A percentile compares a stretch with the other conserved stretches of the same genome.
Conservation (phyloP, 2,797 vertebrate species). For the Octomys mimax region DNA sequence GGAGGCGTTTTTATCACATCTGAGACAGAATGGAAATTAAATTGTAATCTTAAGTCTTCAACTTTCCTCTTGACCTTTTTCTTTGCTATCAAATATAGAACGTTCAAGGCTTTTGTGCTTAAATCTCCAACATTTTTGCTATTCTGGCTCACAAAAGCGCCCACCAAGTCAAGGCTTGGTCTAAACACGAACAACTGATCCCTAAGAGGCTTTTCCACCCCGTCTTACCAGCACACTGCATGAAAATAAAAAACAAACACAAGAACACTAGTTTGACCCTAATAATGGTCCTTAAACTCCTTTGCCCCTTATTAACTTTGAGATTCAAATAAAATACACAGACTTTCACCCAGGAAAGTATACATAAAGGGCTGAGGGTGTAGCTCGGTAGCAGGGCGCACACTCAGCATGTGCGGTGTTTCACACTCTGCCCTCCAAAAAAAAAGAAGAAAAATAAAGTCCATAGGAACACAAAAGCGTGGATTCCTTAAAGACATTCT, state of each 20-base stretch:
- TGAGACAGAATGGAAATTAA: neutral
- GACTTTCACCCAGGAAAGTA: neutral
- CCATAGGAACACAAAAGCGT: neutral
- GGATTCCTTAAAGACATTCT: neutral
- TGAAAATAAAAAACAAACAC: neutral
- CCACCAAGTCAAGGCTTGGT: neutral
- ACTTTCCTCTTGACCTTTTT: neutral
- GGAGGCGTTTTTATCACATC: neutral
- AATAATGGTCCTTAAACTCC: neutral
- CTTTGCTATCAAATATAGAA: neutral
- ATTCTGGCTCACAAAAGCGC: neutral
- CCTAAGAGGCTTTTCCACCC: neutral
- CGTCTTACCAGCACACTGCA: neutral
- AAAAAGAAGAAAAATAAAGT: constrained; percentile 11
- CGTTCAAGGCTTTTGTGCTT: neutral
- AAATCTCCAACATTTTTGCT: neutral
- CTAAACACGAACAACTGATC: neutral
- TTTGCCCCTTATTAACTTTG: neutral
- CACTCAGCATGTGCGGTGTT: neutral
- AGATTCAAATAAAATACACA: constrained; percentile 3
- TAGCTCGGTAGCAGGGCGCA: neutral
- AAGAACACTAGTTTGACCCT: too few species aligned
- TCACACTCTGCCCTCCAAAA: neutral
- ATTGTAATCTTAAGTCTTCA: constrained; percentile 2
- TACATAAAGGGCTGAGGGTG: too few species aligned